These are phyloP conservation scores for Meta bourneti DNA, from an alignment of 2,888 invertebrate genomes.

Conservation along the genomic window DNA sequence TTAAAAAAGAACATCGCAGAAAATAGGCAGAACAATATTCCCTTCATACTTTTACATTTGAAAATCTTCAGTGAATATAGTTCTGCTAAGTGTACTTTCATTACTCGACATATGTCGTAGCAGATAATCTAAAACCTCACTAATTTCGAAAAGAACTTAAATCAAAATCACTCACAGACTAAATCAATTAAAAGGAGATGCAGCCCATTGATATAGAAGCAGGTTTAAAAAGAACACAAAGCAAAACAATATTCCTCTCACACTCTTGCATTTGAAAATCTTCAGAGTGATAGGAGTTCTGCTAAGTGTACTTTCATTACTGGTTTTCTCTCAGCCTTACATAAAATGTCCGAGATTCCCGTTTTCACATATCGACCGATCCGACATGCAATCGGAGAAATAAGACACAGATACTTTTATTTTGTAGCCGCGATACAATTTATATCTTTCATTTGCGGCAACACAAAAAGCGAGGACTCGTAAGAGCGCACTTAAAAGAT, in stretches of 20 bases:
- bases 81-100: too few species aligned
- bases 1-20: too few species aligned
- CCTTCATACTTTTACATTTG: too few species aligned
- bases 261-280: neutral
- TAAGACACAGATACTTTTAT: slow-evolving; percentile 19
- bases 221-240: neutral
- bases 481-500: slow-evolving; percentile 44
- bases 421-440: slow-evolving; percentile 14
- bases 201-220: neutral
- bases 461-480: slow-evolving; percentile 8
- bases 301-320: slow-evolving; percentile 44
- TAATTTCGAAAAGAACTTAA: neutral
- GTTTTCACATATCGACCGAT: slow-evolving; percentile 16
- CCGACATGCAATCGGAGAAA: slow-evolving; percentile 17
- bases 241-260: slow-evolving; percentile 9
- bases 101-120: too few species aligned
- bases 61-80: too few species aligned
- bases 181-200: neutral
- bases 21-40: too few species aligned
- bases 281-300: neutral
- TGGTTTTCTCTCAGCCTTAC: neutral
- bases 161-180: neutral
- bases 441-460: slow-evolving; percentile 40
- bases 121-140: neutral
- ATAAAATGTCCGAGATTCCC: slow-evolving; percentile 24